Conservation (phyloP, 1,140 invertebrate species). For the Campoletis sonorensis region DNA sequence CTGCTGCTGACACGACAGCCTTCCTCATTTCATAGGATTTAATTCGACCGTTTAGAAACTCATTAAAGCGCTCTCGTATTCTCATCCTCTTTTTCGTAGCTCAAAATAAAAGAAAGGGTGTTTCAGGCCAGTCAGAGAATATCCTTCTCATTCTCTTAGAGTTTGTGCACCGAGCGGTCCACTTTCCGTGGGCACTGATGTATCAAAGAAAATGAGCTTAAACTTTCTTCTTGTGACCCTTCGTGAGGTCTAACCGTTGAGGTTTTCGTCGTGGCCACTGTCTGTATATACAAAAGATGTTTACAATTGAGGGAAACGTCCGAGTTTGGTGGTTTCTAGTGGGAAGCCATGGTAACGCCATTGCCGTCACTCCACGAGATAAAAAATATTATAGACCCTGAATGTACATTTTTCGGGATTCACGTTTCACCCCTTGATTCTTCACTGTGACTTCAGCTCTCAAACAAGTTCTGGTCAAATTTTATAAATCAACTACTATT, state of each 20-base stretch:
- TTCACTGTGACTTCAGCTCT: constrained; percentile 16
- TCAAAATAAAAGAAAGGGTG: neutral
- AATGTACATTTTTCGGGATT: constrained; percentile 50
- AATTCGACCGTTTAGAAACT: constrained; percentile 34
- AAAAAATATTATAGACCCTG: constrained; percentile 57
- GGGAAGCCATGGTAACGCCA: constrained; percentile 52
- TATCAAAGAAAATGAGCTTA: constrained; percentile 49
- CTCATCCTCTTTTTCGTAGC: neutral
- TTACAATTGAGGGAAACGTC: neutral
- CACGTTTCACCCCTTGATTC: neutral
- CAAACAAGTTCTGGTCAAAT: no score
- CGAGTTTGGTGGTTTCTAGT: neutral
- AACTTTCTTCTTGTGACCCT: neutral
- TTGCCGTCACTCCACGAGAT: constrained; percentile 53
- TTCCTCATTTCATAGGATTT: constrained; percentile 3
- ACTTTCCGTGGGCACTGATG: constrained; percentile 7
- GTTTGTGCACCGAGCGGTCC: constrained; percentile 20
- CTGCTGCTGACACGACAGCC: constrained; percentile 17
- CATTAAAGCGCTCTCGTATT: constrained; percentile 22
- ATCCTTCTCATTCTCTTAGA: neutral
- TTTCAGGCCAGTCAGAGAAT: neutral
- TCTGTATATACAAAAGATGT: no score
- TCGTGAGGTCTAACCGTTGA: constrained; percentile 13
- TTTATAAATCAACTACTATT: no score
- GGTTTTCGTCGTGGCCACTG: constrained; percentile 35